A percentile compares a stretch with the other conserved stretches of the same genome.
Conservation (phyloP, 1,140 invertebrate genomes). For the Anadara kagoshimensis region DNA sequence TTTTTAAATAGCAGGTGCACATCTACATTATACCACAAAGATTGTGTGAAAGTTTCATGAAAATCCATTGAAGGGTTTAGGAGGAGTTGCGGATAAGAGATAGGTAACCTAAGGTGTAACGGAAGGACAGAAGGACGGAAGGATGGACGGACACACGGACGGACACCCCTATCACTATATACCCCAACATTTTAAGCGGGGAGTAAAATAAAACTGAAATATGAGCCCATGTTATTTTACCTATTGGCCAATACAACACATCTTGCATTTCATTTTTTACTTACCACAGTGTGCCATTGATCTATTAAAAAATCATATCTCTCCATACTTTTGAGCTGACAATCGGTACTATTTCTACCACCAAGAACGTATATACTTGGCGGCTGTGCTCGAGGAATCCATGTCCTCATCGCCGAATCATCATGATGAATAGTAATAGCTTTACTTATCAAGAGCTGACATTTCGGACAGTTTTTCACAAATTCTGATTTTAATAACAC, state of each 20-base stretch:
- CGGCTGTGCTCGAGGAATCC: slow-evolving; percentile 65
- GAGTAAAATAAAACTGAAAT: too few relatives aligned
- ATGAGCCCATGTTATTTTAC: too few relatives aligned
- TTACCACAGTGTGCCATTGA: slow-evolving; percentile 68
- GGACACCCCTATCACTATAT: too few relatives aligned
- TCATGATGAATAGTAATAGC: slow-evolving; percentile 65
- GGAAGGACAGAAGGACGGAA: too few relatives aligned
- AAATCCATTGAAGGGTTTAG: too few relatives aligned
- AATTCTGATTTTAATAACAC: slow-evolving; percentile 68
- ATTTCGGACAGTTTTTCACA: slow-evolving; percentile 68
- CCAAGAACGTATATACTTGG: slow-evolving; percentile 76
- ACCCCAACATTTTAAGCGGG: too few relatives aligned
- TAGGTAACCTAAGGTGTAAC: too few relatives aligned
- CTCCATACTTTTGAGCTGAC: slow-evolving; percentile 69
- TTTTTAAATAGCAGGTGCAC: too few relatives aligned
- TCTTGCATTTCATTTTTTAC: background rate
- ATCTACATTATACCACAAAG: too few relatives aligned
- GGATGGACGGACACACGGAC: too few relatives aligned
- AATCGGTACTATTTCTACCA: slow-evolving; percentile 69
- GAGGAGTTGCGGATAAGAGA: too few relatives aligned
- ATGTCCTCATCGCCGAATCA: slow-evolving; percentile 50
- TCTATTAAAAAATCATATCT: slow-evolving; percentile 68
- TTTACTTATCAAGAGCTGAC: slow-evolving; percentile 69
- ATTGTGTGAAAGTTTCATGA: too few relatives aligned
- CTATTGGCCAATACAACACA: background rate